Conservation (phyloP, 1,140 invertebrate genomes). For the Drosophila paulistorum region DNA sequence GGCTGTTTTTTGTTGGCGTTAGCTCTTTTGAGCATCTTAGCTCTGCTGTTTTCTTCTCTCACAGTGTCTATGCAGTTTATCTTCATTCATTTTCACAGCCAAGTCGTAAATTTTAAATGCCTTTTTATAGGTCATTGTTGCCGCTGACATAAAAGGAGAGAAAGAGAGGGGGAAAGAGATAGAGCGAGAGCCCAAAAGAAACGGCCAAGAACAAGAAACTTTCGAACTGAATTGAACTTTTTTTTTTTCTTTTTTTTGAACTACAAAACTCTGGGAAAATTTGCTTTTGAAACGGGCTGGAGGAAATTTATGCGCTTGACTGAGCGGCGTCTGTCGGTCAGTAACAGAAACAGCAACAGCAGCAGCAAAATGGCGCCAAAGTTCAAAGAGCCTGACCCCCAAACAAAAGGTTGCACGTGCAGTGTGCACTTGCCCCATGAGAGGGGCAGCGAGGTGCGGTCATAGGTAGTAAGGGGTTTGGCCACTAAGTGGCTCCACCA, state of each 20-base stretch:
- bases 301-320: constrained; percentile 68
- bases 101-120: constrained; percentile 76
- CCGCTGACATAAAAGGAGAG: constrained; percentile 21
- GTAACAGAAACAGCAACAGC: not conserved
- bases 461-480: not conserved
- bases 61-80: constrained; percentile 62
- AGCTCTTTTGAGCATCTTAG: constrained; percentile 20
- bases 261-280: constrained; percentile 22
- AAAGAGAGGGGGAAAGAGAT: constrained; percentile 2
- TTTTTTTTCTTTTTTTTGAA: constrained; percentile 45
- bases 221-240: constrained; percentile 56
- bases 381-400: constrained; percentile 60
- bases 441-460: constrained; percentile 3
- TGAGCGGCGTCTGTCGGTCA: constrained; percentile 51
- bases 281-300: constrained; percentile 2
- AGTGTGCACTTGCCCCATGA: not conserved
- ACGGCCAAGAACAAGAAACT: constrained; percentile 38
- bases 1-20: not conserved
- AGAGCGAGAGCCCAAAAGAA: constrained; percentile 9
- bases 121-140: constrained; percentile 74
- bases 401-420: constrained; percentile 33
- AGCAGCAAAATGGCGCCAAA: constrained; percentile 70
- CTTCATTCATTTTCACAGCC: constrained; percentile 61
- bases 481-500: constrained; percentile 57
- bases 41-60: not conserved